phyloP scores from a whole-genome alignment of 2,797 vertebrate genomes.

The Eidolon dupreanum region DNA sequence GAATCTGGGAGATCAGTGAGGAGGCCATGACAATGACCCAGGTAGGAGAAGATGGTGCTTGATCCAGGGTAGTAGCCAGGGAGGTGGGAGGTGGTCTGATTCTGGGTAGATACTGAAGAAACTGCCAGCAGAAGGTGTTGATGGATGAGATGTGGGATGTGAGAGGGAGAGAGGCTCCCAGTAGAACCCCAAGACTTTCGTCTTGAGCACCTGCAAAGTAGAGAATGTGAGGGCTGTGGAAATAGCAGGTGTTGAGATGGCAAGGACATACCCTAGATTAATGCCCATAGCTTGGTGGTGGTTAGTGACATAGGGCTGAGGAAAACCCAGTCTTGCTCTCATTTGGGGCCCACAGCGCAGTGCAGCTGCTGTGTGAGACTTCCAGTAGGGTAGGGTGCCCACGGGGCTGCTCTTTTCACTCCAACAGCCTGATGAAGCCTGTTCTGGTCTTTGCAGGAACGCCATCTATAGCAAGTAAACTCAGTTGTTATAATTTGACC shows the following conservation, averaged over 20 bases:
- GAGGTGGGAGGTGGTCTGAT: not conserved
- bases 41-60: not conserved
- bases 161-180: no score
- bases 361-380: rapidly evolving
- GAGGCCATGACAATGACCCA: rapidly evolving
- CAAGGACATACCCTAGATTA: not conserved
- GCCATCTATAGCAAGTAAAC: not conserved
- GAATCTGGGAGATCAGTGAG: not conserved
- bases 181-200: not conserved
- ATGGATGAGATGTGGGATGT: rapidly evolving
- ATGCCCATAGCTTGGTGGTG: not conserved
- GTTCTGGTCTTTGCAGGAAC: not conserved
- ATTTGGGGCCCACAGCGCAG: rapidly evolving
- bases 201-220: not conserved
- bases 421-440: not conserved
- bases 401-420: not conserved
- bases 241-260: not conserved
- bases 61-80: rapidly evolving
- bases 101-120: not conserved
- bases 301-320: not conserved
- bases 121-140: not conserved
- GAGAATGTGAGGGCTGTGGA: not conserved
- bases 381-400: rapidly evolving
- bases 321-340: not conserved
- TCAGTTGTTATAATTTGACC: not conserved